phyloP scores from a whole-genome alignment of 2,113 vertebrate genomes.

The Pleuronectes platessa region DNA sequence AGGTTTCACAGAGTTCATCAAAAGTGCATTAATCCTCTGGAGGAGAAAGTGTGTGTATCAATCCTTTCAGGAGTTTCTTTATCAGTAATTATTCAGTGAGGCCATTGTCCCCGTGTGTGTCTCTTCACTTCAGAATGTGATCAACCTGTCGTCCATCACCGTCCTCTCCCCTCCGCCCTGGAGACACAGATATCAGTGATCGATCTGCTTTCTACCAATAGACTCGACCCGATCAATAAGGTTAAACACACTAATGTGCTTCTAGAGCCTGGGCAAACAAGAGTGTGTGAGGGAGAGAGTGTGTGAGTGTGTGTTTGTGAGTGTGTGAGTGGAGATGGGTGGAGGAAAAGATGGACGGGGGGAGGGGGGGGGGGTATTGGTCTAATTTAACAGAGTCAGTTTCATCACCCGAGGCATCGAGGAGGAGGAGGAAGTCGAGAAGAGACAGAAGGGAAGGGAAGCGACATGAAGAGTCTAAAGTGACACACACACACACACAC shows the following conservation, averaged over 20 bases:
- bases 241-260: slow-evolving; percentile 69
- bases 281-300: slow-evolving; percentile 16
- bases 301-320: neutral
- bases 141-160: slow-evolving; percentile 64
- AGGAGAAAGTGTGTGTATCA: neutral
- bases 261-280: slow-evolving; percentile 62
- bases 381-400: slow-evolving; percentile 75
- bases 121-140: slow-evolving; percentile 35
- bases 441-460: slow-evolving; percentile 50
- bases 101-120: neutral
- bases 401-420: slow-evolving; percentile 75
- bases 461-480: slow-evolving; percentile 64
- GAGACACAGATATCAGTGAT: slow-evolving; percentile 68
- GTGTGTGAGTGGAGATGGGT: slow-evolving; percentile 11
- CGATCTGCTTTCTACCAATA: slow-evolving; percentile 62
- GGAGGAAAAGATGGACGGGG: slow-evolving; percentile 12
- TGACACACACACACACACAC: slow-evolving; percentile 37
- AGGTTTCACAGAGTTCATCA: too few relatives aligned
- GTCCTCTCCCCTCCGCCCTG: slow-evolving; percentile 18
- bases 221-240: slow-evolving; percentile 66
- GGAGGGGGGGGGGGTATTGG: slow-evolving; percentile 12
- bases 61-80: neutral
- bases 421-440: slow-evolving; percentile 39
- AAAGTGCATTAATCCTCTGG: neutral
- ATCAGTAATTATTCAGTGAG: neutral